Evolutionary conservation across 2,113 vertebrate species (phyloP), one percentile per base, ranked within the genome.

Genomic region (Sinosuthora webbiana): DNA sequence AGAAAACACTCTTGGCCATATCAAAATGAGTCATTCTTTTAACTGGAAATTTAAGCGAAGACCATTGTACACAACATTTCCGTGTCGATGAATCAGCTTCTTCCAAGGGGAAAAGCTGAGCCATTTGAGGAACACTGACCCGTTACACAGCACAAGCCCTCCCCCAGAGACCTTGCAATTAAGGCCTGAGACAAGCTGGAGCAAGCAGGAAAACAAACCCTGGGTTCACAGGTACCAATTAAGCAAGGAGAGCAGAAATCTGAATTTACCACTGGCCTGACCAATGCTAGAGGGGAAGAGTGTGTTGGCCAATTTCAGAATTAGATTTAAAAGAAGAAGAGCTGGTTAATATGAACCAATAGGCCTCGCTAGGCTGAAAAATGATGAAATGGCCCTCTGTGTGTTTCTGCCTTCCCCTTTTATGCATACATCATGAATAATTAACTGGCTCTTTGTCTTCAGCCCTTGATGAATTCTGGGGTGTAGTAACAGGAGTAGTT

Each of bases 391-490:
- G 88, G 60, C 33, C 73, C 49, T 87, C 79, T 52, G 74, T 30
- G 0, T 75, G 31, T 73, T 87, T 47, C 69, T 90, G 71, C 69
- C 62, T 84, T 83, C 83, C n/a, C 57, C 41, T 95, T 49, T 79
- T 57, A 81, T 69, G 73, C 56, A 33, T 88, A 92, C 41, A 44
- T 74, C 56, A 70, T 91, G 83, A 92, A 94, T 90, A 93, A 93
- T 95, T 94, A 84, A 92, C 80, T 7, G 2, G 3, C 31, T 83
- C 37, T 90, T 95, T 87, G 76, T 93, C 93, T 96, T 90, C 73
- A 70, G 47, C 59, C n/a, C 79, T 64, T 86, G 76, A 81, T 80
- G 84, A 86, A 71, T 93, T 88, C 92, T 71, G 53, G 83, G 33
- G 42, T 89, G 80, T 76, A 93, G 77, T 64, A 94, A 91, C 77